Evolutionary conservation across 2,113 vertebrate species (phyloP).

Genomic region (Hyla sarda): DNA sequence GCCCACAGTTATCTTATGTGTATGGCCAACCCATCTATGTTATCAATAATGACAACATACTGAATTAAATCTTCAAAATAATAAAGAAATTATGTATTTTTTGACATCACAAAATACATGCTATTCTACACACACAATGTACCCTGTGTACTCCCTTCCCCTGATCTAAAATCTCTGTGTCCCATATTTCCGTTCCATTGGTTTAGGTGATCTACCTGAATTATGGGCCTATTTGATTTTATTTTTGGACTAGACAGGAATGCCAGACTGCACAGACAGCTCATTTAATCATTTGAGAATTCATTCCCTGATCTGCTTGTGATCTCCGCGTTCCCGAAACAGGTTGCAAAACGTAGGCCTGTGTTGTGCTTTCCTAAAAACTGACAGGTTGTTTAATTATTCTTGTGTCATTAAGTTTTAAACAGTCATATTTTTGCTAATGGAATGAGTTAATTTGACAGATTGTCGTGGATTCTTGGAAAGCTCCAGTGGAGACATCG

Average conservation of each 20-base stretch:
- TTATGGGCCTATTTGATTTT: not conserved
- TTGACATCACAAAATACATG: not conserved
- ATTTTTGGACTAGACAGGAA: constrained; percentile 10
- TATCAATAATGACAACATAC: not conserved
- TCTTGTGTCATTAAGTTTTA: constrained; percentile 59
- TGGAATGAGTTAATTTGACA: constrained; percentile 59
- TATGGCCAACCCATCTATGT: no score
- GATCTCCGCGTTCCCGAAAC: constrained; percentile 44
- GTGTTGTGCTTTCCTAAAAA: constrained; percentile 56
- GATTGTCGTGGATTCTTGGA: constrained; percentile 59
- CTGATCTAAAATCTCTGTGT: not conserved
- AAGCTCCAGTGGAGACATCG: constrained; percentile 45
- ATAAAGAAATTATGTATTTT: no score
- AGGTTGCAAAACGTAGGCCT: constrained; percentile 42
- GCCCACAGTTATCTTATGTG: no score
- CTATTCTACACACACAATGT: not conserved
- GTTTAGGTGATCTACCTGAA: not conserved
- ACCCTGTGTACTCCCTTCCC: not conserved
- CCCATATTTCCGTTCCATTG: not conserved
- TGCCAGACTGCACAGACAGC: constrained; percentile 40
- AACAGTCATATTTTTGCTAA: constrained; percentile 59
- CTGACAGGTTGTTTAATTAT: constrained; percentile 60
- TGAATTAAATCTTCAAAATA: not conserved
- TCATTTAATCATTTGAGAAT: constrained; percentile 40
- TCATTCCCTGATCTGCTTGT: constrained; percentile 43